phyloP scores from a whole-genome alignment of 2,113 vertebrate genomes.

The Coregonus clupeaformis region DNA sequence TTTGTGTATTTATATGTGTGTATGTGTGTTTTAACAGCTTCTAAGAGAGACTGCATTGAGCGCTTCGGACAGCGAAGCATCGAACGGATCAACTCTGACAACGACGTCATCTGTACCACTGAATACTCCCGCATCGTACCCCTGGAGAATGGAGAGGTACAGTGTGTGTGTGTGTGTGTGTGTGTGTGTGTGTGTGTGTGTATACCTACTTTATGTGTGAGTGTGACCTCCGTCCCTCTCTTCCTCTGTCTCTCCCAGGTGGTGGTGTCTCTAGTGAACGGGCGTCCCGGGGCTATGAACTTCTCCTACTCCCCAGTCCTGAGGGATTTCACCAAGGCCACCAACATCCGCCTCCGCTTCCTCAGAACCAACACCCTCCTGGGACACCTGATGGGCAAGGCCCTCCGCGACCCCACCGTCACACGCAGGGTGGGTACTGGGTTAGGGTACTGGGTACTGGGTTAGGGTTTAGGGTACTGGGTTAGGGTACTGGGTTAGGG shows the following conservation, averaged over 20 bases:
- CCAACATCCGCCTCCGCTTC: conserved; percentile 89
- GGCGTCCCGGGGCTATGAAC: conserved; percentile 93
- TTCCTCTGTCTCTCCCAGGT: conserved; percentile 68
- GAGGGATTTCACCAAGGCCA: conserved; percentile 62
- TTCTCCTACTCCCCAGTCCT: conserved; percentile 94
- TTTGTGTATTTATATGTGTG: too few species aligned
- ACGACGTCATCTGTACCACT: conserved; percentile 84
- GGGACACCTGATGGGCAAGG: conserved; percentile 97
- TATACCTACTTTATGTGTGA: too few species aligned
- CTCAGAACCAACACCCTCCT: conserved; percentile 94
- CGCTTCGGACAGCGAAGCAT: conserved; percentile 84
- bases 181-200: too few species aligned
- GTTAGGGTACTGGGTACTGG: not conserved
- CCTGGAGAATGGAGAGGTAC: conserved; percentile 93
- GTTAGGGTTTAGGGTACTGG: not conserved
- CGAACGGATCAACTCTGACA: conserved; percentile 82
- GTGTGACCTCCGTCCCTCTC: too few species aligned
- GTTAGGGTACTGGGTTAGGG: too few species aligned
- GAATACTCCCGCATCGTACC: conserved; percentile 95
- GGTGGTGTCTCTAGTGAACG: conserved; percentile 94
- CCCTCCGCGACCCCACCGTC: conserved; percentile 93
- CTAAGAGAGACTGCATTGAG: conserved; percentile 93
- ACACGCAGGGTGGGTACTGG: conserved; percentile 83
- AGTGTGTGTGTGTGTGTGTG: too few species aligned
- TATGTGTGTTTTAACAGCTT: conserved; percentile 70